Percentiles rank a stretch among this genome's conserved stretches.
These are phyloP conservation scores for Macrotrachela quadricornifera DNA, from an alignment of 1,140 invertebrate genomes.

Conservation along the genomic window DNA sequence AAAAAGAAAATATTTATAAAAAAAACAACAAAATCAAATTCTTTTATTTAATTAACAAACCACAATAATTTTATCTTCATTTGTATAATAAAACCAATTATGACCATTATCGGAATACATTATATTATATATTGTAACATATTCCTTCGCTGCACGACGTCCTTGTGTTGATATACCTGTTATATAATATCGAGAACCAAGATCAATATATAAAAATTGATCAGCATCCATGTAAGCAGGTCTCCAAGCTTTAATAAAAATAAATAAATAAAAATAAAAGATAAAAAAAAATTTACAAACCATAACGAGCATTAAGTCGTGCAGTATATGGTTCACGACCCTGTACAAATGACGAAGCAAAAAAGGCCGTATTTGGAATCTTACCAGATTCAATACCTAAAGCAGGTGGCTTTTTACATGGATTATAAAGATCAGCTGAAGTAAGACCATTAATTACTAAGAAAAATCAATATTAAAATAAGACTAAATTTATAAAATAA, in stretches of 20 bases:
- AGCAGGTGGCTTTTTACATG: slow-evolving; percentile 3
- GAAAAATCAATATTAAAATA: no score
- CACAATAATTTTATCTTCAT: slow-evolving; percentile 20
- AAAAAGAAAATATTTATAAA: not conserved
- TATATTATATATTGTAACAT: slow-evolving; percentile 67
- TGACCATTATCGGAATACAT: slow-evolving; percentile 51
- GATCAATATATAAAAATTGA: slow-evolving; percentile 59
- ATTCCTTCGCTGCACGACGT: slow-evolving; percentile 58
- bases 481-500: no score
- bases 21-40: no score
- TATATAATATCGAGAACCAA: slow-evolving; percentile 47
- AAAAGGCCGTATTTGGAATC: not conserved
- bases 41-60: no score
- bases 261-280: no score
- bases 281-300: not conserved
- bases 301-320: slow-evolving; percentile 5
- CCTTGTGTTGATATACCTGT: slow-evolving; percentile 60
- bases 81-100: slow-evolving; percentile 16
- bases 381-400: slow-evolving; percentile 3
- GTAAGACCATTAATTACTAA: no score
- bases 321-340: not conserved
- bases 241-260: not conserved
- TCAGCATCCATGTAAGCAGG: slow-evolving; percentile 44
- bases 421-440: no score
- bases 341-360: not conserved